These are phyloP conservation scores for Phrynocephalus forsythii DNA, from an alignment of 2,797 vertebrate genomes.

Conservation along the genomic window DNA sequence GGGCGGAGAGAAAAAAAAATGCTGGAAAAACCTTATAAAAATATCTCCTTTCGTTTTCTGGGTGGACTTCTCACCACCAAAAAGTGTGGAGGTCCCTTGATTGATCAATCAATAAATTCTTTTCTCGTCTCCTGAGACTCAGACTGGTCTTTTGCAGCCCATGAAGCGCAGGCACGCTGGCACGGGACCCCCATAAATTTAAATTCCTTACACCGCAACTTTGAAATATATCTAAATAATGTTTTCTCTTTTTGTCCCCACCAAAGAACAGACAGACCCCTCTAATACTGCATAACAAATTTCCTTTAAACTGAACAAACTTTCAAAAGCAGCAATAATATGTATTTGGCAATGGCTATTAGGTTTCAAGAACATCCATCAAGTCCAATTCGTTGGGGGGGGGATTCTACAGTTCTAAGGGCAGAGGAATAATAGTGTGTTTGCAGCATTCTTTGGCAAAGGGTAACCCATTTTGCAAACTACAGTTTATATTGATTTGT, in stretches of 20 bases:
- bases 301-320: not conserved
- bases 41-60: too few relatives aligned
- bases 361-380: not conserved
- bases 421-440: not conserved
- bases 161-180: too few relatives aligned
- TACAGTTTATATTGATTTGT: not conserved
- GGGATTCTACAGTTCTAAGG: constrained; percentile 17
- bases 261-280: not conserved
- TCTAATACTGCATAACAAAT: not conserved
- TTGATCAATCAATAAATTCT: too few relatives aligned
- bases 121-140: too few relatives aligned
- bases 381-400: constrained; percentile 25
- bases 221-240: not conserved
- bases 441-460: not conserved
- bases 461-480: not conserved
- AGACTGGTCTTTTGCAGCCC: too few relatives aligned
- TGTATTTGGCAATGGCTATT: not conserved
- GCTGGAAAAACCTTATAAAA: too few relatives aligned
- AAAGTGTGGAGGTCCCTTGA: too few relatives aligned
- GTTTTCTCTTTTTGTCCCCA: not conserved
- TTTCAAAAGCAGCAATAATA: not conserved
- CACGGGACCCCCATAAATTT: too few relatives aligned
- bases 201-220: too few relatives aligned
- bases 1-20: too few relatives aligned
- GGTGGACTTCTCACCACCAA: too few relatives aligned